Evolutionary conservation across 2,888 invertebrate genomes (phyloP), one percentile per base, ranked within the genome.

Genomic region (Neuroscelio doddi): DNA sequence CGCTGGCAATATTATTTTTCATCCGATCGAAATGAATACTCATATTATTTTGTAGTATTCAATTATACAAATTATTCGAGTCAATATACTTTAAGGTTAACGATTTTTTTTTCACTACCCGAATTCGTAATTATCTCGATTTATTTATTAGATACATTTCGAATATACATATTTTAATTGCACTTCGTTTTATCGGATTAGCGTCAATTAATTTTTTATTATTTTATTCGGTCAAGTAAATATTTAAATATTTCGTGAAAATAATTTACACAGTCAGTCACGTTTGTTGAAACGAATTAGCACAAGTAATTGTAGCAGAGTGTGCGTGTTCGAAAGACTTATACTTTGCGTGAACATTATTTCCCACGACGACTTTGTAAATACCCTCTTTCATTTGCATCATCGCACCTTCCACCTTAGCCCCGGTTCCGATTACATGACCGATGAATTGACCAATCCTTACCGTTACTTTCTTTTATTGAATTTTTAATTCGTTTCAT

Each of bases 301-400:
- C n/a, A n/a, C n/a, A n/a, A n/a, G n/a, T n/a, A n/a, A n/a, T n/a
- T n/a, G n/a, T n/a, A n/a, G n/a, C n/a, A n/a, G n/a, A n/a, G n/a
- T n/a, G n/a, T n/a, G n/a, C n/a, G n/a, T n/a, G n/a, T n/a, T n/a
- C n/a, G 32, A 51, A 56, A 45, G 47, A 53, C 61, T 49, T 52
- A 56, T 65, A 39, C 51, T 55, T 44, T 26, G 38, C 50, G 39
- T 30, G 49, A 66, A 47, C 59, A 55, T 59, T 63, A 72, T 64
- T 77, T 77, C 74, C 72, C 77, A 75, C 73, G 75, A 66, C 58
- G 58, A 64, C 64, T 63, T 53, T 57, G 61, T 64, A 65, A 65
- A 69, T 72, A 71, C 68, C 69, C 56, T 70, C 64, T 68, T 69
- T 68, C 64, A 62, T 74, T 75, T 68, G 68, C 68, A 64, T 69